A percentile compares a stretch with the other conserved stretches of the same genome.
phyloP scores from a whole-genome alignment of 2,888 invertebrate genomes.

The Archips crataeganus region DNA sequence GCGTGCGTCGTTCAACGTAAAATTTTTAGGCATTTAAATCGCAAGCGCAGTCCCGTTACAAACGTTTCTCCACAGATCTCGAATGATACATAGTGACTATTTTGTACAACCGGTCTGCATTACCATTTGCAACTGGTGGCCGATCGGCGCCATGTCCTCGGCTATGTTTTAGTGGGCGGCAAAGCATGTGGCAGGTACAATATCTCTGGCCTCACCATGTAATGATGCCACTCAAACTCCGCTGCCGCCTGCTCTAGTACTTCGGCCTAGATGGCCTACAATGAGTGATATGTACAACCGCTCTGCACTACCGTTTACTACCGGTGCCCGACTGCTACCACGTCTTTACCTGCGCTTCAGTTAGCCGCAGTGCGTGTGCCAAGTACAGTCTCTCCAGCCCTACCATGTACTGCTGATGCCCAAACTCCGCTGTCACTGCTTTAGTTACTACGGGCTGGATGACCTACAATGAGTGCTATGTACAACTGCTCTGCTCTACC shows the following conservation, averaged over 20 bases:
- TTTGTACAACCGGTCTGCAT: background rate
- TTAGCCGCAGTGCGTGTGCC: constrained; percentile 94
- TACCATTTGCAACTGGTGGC: background rate
- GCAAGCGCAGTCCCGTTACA: no score
- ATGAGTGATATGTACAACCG: background rate
- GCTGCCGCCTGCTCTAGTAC: background rate
- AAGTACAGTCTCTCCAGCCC: constrained; percentile 96
- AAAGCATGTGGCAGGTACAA: background rate
- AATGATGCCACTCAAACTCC: background rate
- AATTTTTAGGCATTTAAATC: no score
- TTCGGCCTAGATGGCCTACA: background rate
- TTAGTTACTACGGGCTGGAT: no score
- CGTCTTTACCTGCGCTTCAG: constrained; percentile 93
- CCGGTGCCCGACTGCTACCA: background rate
- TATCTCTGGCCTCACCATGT: background rate
- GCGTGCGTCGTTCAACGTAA: no score
- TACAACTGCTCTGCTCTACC: background rate
- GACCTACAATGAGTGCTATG: no score
- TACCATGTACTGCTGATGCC: constrained; percentile 98
- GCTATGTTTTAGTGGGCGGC: background rate
- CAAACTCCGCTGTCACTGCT: no score
- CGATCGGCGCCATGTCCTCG: background rate
- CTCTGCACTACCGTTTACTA: background rate
- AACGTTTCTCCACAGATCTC: no score
- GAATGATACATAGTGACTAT: no score